A percentile compares a stretch with the other conserved stretches of the same genome.
These are phyloP conservation scores for Hylyphantes graminicola DNA, from an alignment of 1,140 invertebrate species.

Conservation along the genomic window DNA sequence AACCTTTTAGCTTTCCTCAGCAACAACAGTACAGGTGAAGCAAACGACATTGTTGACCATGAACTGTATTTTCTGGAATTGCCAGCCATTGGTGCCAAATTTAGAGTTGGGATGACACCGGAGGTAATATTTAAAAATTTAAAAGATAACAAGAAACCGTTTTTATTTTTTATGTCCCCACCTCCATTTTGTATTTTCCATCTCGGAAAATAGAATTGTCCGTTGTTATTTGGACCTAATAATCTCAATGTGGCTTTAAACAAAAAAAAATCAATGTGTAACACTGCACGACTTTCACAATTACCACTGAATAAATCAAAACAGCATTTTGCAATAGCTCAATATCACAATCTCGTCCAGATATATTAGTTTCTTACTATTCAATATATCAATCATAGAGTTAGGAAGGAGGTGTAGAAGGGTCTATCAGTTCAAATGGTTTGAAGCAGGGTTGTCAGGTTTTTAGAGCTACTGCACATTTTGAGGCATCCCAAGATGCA, in stretches of 20 bases:
- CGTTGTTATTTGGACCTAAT: not conserved
- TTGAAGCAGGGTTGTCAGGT: too few relatives aligned
- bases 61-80: slow-evolving; percentile 36
- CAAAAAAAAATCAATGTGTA: not conserved
- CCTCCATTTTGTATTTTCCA: not conserved
- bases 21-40: slow-evolving; percentile 21
- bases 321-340: too few relatives aligned
- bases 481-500: too few relatives aligned
- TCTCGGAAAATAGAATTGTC: not conserved
- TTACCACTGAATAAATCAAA: not conserved
- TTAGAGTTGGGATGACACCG: slow-evolving; percentile 10
- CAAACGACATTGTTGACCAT: slow-evolving; percentile 17
- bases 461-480: too few relatives aligned
- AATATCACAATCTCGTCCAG: too few relatives aligned
- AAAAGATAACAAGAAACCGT: not conserved
- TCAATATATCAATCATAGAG: too few relatives aligned
- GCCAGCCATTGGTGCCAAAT: slow-evolving; percentile 17
- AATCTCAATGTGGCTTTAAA: not conserved
- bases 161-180: not conserved
- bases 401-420: too few relatives aligned
- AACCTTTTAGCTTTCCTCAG: slow-evolving; percentile 24
- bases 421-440: too few relatives aligned
- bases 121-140: not conserved
- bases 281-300: not conserved
- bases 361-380: too few relatives aligned